Evolutionary conservation across 2,113 vertebrate genomes (phyloP), one percentile per base, ranked within the genome.

Genomic region (Glaucidium brasilianum): DNA sequence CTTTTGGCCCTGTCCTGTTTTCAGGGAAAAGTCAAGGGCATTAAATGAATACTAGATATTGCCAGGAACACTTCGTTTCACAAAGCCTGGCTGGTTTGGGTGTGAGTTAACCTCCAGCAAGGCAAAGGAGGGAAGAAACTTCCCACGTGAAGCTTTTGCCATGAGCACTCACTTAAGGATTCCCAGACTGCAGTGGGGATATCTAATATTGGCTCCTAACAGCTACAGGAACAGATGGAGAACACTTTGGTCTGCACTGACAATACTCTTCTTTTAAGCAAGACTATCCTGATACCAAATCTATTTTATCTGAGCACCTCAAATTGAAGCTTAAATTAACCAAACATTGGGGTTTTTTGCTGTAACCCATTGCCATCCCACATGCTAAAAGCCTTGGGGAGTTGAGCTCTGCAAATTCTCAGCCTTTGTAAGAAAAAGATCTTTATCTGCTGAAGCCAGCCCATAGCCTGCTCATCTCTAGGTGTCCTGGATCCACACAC

Each of bases 191-290:
- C 91, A 83, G 76, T 8, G 17, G 71, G 95, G 72, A 85, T 75
- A 43, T 76, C 92, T 96, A 96, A 92, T 96, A 93, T 88, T 86
- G 90, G 90, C 92, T 95, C 82, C 35, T 49, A 21, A 76, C 94
- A 95, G 95, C 92, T 93, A 78, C 76, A 60, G 94, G 92, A 97
- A 94, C 95, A 97, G 96, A 97, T 97, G 96, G 96, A 95, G 85
- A 91, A 43, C 3, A 11, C 90, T 85, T 75, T 16, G 9, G 88
- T 84, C 95, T 56, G 60, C 0, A 0, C 84, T 62, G 89, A 96
- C 91, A 96, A 95, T 94, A 45, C 92, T 67, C 80, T 85, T 73
- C 88, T 69, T 66, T n/a, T 66, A n/a, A 91, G 76, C 66, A 66
- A 94, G 77, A 23, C 86, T 90, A 68, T 37, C 86, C 94, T 91